Evolutionary conservation across 2,797 vertebrate genomes (phyloP).

Genomic region (Pseudochirops corinnae): DNA sequence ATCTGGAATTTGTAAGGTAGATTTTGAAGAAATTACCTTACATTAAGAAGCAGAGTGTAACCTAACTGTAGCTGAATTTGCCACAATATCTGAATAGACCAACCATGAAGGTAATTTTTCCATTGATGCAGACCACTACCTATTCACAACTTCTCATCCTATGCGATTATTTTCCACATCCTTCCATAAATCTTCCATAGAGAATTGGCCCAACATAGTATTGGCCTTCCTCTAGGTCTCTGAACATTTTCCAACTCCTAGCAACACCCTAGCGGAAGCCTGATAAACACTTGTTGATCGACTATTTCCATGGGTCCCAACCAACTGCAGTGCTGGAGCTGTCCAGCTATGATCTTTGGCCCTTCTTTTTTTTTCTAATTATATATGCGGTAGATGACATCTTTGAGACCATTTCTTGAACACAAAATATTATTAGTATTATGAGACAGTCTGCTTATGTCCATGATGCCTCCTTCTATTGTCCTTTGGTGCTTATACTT

Average conservation of each 20-base stretch:
- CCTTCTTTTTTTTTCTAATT: background rate
- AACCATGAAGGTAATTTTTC: background rate
- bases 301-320: background rate
- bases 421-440: background rate
- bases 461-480: background rate
- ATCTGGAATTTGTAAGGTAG: background rate
- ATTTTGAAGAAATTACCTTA: background rate
- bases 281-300: background rate
- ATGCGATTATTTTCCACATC: background rate
- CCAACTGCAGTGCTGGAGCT: background rate
- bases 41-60: background rate
- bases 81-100: background rate
- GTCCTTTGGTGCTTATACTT: background rate
- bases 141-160: background rate
- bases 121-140: background rate
- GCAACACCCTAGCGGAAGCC: background rate
- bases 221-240: background rate
- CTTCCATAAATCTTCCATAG: background rate
- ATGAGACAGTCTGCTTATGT: background rate
- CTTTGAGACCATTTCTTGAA: background rate
- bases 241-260: background rate
- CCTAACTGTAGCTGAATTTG: background rate
- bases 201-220: background rate
- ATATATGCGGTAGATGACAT: background rate
- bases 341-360: background rate